These are phyloP conservation scores for Phenganax stokvisi DNA, from an alignment of 92 coral and sea anemone species.

Conservation along the genomic window DNA sequence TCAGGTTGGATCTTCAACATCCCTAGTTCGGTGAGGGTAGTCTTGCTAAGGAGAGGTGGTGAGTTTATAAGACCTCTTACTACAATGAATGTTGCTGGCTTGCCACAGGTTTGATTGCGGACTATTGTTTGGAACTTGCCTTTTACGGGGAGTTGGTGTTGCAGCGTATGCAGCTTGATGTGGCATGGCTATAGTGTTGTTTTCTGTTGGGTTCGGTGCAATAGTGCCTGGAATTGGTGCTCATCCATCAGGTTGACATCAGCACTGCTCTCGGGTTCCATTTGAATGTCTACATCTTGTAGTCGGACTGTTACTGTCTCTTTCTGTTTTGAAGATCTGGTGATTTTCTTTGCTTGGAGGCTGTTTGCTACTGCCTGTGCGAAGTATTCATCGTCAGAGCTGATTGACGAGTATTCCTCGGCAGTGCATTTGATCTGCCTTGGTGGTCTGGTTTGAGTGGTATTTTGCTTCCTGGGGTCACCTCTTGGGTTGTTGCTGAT, in stretches of 20 bases:
- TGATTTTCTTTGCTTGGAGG: conserved; percentile 43
- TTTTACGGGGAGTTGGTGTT: conserved; percentile 42
- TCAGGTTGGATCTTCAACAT: conserved; percentile 16
- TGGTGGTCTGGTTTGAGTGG: background rate
- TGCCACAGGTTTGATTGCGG: conserved; percentile 45
- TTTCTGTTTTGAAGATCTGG: background rate
- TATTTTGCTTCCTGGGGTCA: background rate
- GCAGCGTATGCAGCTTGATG: conserved; percentile 45
- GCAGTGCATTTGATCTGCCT: conserved; percentile 32
- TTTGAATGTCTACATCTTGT: conserved; percentile 52
- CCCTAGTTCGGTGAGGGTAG: conserved; percentile 43
- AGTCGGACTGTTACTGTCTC: conserved; percentile 53
- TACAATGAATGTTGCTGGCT: conserved; percentile 33
- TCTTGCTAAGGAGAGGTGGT: conserved; percentile 50
- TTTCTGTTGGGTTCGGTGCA: conserved; percentile 32
- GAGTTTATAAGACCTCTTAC: conserved; percentile 52
- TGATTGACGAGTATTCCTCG: conserved; percentile 40
- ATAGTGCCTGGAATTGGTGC: conserved; percentile 47
- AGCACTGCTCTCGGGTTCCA: conserved; percentile 62
- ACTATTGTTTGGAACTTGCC: conserved; percentile 31
- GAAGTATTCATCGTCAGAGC: conserved; percentile 63
- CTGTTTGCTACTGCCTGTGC: conserved; percentile 39
- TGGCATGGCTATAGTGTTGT: conserved; percentile 25
- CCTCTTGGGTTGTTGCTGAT: background rate
- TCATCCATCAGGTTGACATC: conserved; percentile 64